Percentiles rank a stretch among this genome's conserved stretches.
Conservation (phyloP, 2,888 invertebrate species). For the Xestobium rufovillosum region DNA sequence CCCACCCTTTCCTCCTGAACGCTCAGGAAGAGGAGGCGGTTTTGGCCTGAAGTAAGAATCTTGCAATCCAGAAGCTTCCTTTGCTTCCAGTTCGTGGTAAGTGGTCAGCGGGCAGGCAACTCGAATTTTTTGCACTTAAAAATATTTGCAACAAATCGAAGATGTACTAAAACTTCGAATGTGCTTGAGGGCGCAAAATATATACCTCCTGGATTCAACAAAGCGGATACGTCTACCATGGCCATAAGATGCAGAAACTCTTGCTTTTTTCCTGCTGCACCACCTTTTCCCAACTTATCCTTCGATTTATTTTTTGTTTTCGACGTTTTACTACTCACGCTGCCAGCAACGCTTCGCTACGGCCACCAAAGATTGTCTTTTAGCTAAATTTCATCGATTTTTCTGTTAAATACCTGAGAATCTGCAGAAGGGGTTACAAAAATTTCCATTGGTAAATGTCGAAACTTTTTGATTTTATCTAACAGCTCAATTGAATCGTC, state of each 20-base stretch:
- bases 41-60: constrained; percentile 37
- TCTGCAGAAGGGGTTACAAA: too few relatives aligned
- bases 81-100: constrained; percentile 33
- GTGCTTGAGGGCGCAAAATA: background rate
- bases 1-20: constrained; percentile 13
- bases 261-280: constrained; percentile 16
- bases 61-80: constrained; percentile 28
- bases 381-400: background rate
- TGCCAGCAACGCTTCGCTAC: constrained; percentile 13
- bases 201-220: constrained; percentile 38
- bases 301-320: constrained; percentile 13
- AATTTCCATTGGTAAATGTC: constrained; percentile 35
- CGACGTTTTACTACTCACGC: constrained; percentile 16
- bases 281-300: too few relatives aligned
- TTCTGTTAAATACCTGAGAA: too few relatives aligned
- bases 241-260: constrained; percentile 38
- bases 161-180: constrained; percentile 4
- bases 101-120: constrained; percentile 34
- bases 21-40: constrained; percentile 12
- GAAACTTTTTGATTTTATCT: constrained; percentile 28
- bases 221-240: constrained; percentile 33
- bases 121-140: constrained; percentile 31
- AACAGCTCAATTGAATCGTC: constrained; percentile 26
- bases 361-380: background rate
- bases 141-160: constrained; percentile 7